A percentile compares a stretch with the other conserved stretches of the same genome.
These are phyloP conservation scores for Rhabdomys dilectus DNA, from an alignment of 2,113 vertebrate species.

Conservation along the genomic window DNA sequence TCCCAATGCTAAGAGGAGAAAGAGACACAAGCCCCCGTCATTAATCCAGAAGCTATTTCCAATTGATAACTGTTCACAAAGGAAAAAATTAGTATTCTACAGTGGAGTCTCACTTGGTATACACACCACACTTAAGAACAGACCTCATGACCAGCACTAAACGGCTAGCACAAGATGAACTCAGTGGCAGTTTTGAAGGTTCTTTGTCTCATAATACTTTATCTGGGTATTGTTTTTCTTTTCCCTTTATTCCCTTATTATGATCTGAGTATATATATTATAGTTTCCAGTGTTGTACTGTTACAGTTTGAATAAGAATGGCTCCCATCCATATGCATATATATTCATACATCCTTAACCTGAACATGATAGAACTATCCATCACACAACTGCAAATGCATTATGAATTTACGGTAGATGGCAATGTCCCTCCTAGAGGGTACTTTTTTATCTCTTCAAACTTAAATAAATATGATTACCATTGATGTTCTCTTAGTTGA, in stretches of 20 bases:
- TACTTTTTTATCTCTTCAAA: not conserved
- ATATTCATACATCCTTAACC: not conserved
- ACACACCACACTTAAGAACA: not conserved
- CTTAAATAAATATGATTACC: not conserved
- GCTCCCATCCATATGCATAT: not conserved
- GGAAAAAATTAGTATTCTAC: not conserved
- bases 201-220: not conserved
- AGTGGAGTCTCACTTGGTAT: not conserved
- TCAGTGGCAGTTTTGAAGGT: not conserved
- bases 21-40: not conserved
- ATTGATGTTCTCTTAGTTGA: not conserved
- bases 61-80: not conserved
- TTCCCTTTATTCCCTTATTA: not conserved
- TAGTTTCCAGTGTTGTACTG: not conserved
- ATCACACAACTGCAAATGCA: not conserved
- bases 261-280: not conserved
- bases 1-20: not conserved
- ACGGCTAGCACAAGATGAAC: not conserved
- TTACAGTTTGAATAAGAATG: not conserved
- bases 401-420: not conserved
- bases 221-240: not conserved
- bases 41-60: not conserved
- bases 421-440: not conserved
- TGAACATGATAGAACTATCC: not conserved
- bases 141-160: not conserved